Percentiles rank a stretch among this genome's conserved stretches.
These are phyloP conservation scores for Platycercus adscitus DNA, from an alignment of 2,113 vertebrate genomes.

Conservation along the genomic window DNA sequence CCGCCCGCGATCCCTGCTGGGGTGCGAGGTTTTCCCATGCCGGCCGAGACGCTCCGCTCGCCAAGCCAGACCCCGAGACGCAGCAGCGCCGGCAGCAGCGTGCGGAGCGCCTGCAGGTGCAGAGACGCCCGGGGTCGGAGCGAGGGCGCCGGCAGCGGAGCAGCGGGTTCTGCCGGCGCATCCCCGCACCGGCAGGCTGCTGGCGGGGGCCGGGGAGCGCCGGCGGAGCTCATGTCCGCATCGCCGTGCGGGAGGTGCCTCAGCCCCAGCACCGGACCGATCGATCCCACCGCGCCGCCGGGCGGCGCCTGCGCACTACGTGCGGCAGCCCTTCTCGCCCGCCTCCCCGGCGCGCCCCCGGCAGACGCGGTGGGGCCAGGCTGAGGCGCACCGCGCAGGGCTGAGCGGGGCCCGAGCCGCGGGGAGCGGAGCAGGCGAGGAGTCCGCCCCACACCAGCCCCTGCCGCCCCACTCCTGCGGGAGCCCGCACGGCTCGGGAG, in stretches of 20 bases:
- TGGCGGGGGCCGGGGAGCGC: no score
- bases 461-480: background rate
- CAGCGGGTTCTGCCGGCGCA: background rate
- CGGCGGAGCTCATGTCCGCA: no score
- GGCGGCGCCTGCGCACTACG: slow-evolving; percentile 35
- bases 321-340: background rate
- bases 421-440: slow-evolving; percentile 39
- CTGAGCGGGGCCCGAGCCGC: slow-evolving; percentile 58
- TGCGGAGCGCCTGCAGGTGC: background rate
- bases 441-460: background rate
- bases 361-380: background rate
- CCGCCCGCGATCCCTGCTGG: no score
- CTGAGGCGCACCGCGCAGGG: background rate
- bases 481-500: background rate
- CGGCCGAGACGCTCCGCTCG: no score
- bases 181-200: no score
- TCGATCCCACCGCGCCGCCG: background rate
- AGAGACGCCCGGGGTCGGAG: no score
- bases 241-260: no score
- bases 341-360: background rate
- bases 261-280: no score
- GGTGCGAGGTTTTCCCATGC: rapidly evolving
- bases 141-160: background rate
- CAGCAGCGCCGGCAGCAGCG: background rate
- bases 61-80: background rate